These are phyloP conservation scores for Fulmarus glacialis DNA, from an alignment of 2,113 vertebrate genomes.

Conservation along the genomic window DNA sequence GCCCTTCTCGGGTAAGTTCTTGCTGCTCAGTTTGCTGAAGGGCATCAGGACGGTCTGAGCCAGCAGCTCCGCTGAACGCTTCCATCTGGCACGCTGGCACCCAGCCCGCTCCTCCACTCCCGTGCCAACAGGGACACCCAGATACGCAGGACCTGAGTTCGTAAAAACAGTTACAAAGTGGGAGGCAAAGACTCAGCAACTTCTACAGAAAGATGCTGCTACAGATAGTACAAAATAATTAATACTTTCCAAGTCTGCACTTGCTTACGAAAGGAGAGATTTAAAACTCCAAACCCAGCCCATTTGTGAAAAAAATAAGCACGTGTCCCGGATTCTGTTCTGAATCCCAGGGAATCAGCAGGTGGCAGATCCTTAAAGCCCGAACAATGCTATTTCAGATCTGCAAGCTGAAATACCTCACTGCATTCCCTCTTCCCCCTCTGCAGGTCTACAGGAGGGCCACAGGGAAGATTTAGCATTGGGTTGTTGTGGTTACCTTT, in stretches of 20 bases:
- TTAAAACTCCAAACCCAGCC: constrained; percentile 30
- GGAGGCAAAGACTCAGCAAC: not conserved
- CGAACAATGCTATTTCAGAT: constrained; percentile 23
- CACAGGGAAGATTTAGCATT: not conserved
- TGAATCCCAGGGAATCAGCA: constrained; percentile 30
- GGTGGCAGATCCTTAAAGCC: constrained; percentile 46
- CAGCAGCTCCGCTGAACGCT: not conserved
- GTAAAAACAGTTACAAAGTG: fast-evolving
- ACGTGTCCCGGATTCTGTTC: not conserved
- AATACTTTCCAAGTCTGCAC: not conserved
- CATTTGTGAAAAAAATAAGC: not conserved
- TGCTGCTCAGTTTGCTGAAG: not conserved
- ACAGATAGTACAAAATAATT: not conserved
- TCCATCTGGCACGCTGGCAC: not conserved
- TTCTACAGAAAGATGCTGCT: not conserved
- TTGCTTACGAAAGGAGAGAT: constrained; percentile 13
- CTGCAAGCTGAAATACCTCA: not conserved
- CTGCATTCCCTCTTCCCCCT: not conserved
- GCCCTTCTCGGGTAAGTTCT: not conserved
- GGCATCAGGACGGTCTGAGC: not conserved
- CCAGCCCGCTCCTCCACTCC: not conserved
- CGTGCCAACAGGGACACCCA: not conserved
- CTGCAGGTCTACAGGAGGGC: not conserved
- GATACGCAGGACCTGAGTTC: not conserved
- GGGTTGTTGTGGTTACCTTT: constrained; percentile 53